Base-by-base conservation (phyloP, 37 sponge, comb jelly and placozoan genomes). In the Ephydatia muelleri region DNA sequence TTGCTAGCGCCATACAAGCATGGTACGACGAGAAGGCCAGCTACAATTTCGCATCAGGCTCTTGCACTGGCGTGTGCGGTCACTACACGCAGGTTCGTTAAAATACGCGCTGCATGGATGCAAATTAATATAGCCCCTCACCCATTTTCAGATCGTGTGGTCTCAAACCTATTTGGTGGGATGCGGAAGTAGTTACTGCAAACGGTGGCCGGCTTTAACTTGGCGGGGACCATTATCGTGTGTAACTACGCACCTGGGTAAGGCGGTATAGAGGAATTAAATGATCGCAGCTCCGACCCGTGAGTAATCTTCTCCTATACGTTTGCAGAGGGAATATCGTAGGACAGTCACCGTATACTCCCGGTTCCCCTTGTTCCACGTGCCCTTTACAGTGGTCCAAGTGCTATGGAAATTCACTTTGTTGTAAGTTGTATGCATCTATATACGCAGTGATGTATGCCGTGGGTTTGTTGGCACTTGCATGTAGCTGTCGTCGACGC, bases 231-330 rank as follows among this genome's bases (percentile, higher is more conserved):
- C 0, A 43, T 73, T 2, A 21, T 83, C 9, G 75, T 73, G 33
- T 83, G 84, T 64, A 49, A 73, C 75, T 83, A 83, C 48, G 73
- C 84, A 38, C 84, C 84, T 74, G 84, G 84, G 84, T 83, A 40
- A 33, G 81, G 2, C 16, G 67, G 27, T 32, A n/a, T 43, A 43
- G 4, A 26, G 77, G 77, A 36, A 30, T 69, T 27, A 9, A 8
- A 30, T 6, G 12, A 31, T 13, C 9, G 27, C 9, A 9, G 11
- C 32, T 25, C 3, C 40, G 2, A 21, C 2, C 11, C 25, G 38
- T n/a, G n/a, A n/a, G n/a, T n/a, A n/a, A n/a, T n/a, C n/a, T n/a
- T n/a, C n/a, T n/a, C n/a, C n/a, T n/a, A n/a, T n/a, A n/a, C n/a
- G n/a, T n/a, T 39, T 57, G 16, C 57, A 57, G 57, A 57, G 57